A percentile compares a stretch with the other conserved stretches of the same genome.
These are phyloP conservation scores for Callimorpha dominula DNA, from an alignment of 2,888 invertebrate species.

Conservation along the genomic window DNA sequence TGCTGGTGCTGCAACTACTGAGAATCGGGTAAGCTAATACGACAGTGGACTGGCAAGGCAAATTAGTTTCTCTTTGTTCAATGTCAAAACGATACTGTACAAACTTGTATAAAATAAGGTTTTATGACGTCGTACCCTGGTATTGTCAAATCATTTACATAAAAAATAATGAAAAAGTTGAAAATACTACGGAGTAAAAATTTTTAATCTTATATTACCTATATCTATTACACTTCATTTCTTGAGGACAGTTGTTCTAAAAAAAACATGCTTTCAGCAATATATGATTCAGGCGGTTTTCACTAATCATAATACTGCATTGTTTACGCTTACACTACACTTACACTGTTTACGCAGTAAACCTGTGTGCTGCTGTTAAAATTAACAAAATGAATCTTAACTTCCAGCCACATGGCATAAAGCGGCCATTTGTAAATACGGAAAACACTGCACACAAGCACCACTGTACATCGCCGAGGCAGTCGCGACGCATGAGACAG, in stretches of 20 bases:
- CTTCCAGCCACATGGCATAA: slow-evolving; percentile 61
- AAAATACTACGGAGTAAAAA: too few relatives aligned
- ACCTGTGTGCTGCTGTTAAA: not conserved
- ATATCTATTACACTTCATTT: too few relatives aligned
- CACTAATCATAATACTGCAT: not conserved
- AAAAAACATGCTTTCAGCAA: too few relatives aligned
- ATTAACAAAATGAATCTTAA: not conserved
- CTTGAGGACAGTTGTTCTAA: too few relatives aligned
- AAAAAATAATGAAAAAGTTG: too few relatives aligned
- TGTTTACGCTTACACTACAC: too few relatives aligned
- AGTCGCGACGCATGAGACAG: slow-evolving; percentile 36
- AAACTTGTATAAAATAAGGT: not conserved
- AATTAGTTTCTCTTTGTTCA: too few relatives aligned
- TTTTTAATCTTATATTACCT: too few relatives aligned
- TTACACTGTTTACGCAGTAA: too few relatives aligned
- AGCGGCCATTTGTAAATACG: slow-evolving; percentile 55
- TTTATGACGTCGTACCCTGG: not conserved
- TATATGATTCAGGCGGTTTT: too few relatives aligned
- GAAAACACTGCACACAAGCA: slow-evolving; percentile 55
- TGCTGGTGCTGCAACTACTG: slow-evolving; percentile 31
- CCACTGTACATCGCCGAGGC: slow-evolving; percentile 55
- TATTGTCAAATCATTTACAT: too few relatives aligned
- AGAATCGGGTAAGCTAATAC: slow-evolving; percentile 37
- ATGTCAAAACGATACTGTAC: too few relatives aligned
- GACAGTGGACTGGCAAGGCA: not conserved